These are phyloP conservation scores for Saccostrea glomerata DNA, from an alignment of 1,140 invertebrate genomes.

Conservation along the genomic window DNA sequence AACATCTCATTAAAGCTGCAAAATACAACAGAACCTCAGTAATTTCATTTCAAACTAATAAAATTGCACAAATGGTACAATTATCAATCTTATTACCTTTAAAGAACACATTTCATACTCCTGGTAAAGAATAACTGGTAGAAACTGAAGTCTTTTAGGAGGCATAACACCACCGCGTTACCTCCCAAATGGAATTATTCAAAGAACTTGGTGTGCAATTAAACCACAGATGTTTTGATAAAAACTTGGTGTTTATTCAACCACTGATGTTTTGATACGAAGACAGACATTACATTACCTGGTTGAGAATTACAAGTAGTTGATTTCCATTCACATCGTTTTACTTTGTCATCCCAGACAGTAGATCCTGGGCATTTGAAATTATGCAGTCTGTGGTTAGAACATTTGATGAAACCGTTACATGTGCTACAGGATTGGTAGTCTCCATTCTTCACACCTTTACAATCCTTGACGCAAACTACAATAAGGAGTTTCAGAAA, in stretches of 20 bases:
- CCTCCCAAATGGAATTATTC: too few species aligned
- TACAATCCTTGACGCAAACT: background rate
- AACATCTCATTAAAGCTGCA: background rate
- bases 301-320: background rate
- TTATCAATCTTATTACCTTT: too few species aligned
- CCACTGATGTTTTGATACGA: too few species aligned
- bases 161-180: too few species aligned
- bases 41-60: background rate
- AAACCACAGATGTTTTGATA: too few species aligned
- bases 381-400: background rate
- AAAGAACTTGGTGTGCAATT: too few species aligned
- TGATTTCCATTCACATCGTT: slow-evolving; percentile 33
- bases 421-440: slow-evolving; percentile 24
- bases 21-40: background rate
- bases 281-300: background rate
- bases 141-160: too few species aligned
- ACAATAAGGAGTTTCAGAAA: background rate
- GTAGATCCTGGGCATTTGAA: background rate
- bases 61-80: too few species aligned
- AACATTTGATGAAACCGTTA: background rate
- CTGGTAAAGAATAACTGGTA: too few species aligned
- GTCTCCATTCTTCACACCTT: background rate
- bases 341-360: slow-evolving; percentile 25
- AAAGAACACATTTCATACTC: too few species aligned
- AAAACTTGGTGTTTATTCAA: too few species aligned